These are phyloP conservation scores for Turritopsis rubra DNA, from an alignment of 30 jellyfish, hydroid and myxozoan genomes.

Conservation along the genomic window DNA sequence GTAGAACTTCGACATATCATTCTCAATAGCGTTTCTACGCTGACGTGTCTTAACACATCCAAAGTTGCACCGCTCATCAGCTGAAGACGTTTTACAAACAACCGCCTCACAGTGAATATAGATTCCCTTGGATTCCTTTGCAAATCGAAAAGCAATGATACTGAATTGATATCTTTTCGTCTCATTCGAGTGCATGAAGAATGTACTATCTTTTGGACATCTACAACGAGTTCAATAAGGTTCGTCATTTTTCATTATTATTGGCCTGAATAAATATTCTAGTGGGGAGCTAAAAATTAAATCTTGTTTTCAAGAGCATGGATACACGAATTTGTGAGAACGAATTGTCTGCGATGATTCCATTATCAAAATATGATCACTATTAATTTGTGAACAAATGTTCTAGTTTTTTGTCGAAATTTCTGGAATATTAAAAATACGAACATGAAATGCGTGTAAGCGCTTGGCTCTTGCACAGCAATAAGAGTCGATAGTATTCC, in stretches of 20 bases:
- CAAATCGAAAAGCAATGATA: background rate
- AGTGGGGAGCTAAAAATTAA: no score
- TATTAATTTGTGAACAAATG: background rate
- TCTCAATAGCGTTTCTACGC: conserved; percentile 11
- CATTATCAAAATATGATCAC: background rate
- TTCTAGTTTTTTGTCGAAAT: no score
- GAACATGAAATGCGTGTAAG: no score
- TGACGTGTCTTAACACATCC: conserved; percentile 1
- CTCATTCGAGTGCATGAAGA: background rate
- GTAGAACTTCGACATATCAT: background rate
- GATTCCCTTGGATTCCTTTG: background rate
- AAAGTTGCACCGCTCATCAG: background rate
- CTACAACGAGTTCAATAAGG: background rate
- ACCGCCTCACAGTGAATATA: conserved; percentile 3
- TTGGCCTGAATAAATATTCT: no score
- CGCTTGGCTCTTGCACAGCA: no score
- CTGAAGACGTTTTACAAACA: background rate
- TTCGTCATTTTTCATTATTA: background rate
- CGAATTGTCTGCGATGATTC: background rate
- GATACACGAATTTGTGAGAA: no score
- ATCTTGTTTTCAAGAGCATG: no score
- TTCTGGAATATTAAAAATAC: no score
- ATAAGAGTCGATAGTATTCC: background rate
- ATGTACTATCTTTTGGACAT: background rate
- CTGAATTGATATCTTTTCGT: conserved; percentile 3